Evolutionary conservation across 2,113 vertebrate genomes (phyloP), one percentile per base, ranked within the genome.

Genomic region (Callipepla californica): DNA sequence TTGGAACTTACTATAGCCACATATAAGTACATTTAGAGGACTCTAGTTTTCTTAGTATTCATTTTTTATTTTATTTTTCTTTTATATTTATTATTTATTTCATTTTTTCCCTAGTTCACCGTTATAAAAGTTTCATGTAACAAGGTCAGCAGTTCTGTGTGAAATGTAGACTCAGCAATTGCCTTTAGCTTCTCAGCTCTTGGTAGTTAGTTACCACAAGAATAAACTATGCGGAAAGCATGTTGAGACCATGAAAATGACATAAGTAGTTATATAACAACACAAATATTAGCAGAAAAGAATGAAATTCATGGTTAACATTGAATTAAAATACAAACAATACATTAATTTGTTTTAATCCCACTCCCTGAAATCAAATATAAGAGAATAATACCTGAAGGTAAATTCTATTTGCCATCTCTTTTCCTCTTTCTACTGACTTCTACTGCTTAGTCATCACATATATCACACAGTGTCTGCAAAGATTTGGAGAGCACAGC

Each of bases 381-480:
- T 47, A 73, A 86, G 28, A 22, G 8, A n/a, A 78, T 93, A 85
- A 3, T 57, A 77, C 17, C 18, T 38, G 38, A 61, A 58, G 18
- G 65, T 78, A 62, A 89, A 79, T 51, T 59, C 32, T 34, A 23
- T 53, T 55, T 77, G 19, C 8, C 32, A 17, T 82, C 22, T 9
- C 22, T 87, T 25, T 40, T 61, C 13, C 48, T 83, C 38, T 87
- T 62, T 78, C 55, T 80, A 38, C 90, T 92, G 82, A 85, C 45
- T 95, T 84, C 25, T 42, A 57, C 32, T 87, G 11, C 44, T 45
- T 91, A 85, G 85, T 74, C 53, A 85, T 92, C 65, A 92, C 78
- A 47, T 89, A 94, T 89, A 97, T 97, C 90, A 87, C 40, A 78
- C 15, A 93, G 85, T 50, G 58, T 93, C 92, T 94, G 87, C 85